Evolutionary conservation across 1,140 invertebrate genomes (phyloP).

Genomic region (Lepidostoma basale): DNA sequence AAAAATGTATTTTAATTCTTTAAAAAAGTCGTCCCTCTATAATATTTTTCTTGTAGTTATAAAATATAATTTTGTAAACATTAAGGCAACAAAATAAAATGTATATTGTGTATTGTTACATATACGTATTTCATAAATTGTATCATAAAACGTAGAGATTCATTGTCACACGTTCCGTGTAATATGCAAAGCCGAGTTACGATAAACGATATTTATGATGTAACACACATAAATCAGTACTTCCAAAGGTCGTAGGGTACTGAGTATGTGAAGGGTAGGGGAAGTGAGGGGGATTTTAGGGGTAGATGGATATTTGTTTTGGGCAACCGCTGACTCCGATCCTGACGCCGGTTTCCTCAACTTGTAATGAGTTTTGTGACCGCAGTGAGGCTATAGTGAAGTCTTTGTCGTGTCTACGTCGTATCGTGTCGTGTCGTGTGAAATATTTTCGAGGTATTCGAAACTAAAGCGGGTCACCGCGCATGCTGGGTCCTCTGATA

Average conservation of each 20-base stretch:
- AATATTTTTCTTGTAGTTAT: no score
- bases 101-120: no score
- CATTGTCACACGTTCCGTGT: no score
- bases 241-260: slow-evolving; percentile 4
- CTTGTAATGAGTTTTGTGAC: slow-evolving; percentile 26
- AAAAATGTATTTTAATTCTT: no score
- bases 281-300: background rate
- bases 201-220: slow-evolving; percentile 17
- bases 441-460: slow-evolving; percentile 9
- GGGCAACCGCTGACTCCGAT: slow-evolving; percentile 11
- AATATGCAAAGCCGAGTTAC: slow-evolving; percentile 1
- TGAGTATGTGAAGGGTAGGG: background rate
- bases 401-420: no score
- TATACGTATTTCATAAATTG: no score
- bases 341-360: slow-evolving; percentile 12
- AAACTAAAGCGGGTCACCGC: background rate
- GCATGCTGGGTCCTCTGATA: background rate
- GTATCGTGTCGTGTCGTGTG: background rate
- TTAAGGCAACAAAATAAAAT: no score
- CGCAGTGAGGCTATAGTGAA: slow-evolving; percentile 9
- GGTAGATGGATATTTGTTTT: slow-evolving; percentile 21
- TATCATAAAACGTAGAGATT: no score
- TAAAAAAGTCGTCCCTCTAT: no score
- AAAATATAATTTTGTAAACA: no score
- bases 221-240: slow-evolving; percentile 14